These are phyloP conservation scores for Tachypleus tridentatus DNA, from an alignment of 1,140 invertebrate genomes.

Conservation along the genomic window DNA sequence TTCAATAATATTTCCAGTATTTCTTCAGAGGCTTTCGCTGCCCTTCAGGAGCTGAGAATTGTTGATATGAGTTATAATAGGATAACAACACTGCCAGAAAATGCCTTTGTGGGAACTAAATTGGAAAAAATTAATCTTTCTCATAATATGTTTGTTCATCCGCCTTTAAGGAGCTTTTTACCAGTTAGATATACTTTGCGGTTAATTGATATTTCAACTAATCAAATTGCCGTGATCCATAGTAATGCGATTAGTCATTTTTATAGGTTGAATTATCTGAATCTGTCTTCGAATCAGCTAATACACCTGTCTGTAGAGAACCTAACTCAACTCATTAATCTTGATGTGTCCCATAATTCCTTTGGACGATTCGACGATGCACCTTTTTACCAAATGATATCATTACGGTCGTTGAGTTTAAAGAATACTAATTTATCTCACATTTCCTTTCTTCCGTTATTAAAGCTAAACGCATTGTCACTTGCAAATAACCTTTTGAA, in stretches of 20 bases:
- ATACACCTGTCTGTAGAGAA: constrained; percentile 57
- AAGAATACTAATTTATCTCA: constrained; percentile 10
- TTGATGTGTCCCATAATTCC: constrained; percentile 62
- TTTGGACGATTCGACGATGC: constrained; percentile 31
- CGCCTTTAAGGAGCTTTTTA: constrained; percentile 7
- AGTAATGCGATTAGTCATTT: constrained; percentile 13
- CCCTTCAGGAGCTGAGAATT: constrained; percentile 55
- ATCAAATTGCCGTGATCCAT: constrained; percentile 13
- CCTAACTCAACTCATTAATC: constrained; percentile 43
- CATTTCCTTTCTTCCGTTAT: constrained; percentile 15
- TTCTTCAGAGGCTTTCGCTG: constrained; percentile 47
- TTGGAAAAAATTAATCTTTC: constrained; percentile 19
- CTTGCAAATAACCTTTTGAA: constrained; percentile 17
- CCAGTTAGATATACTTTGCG: constrained; percentile 7
- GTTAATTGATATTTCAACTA: constrained; percentile 14
- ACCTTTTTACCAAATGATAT: constrained; percentile 9
- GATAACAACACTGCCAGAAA: constrained; percentile 53
- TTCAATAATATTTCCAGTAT: constrained; percentile 57
- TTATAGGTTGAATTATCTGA: constrained; percentile 12
- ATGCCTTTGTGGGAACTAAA: constrained; percentile 17
- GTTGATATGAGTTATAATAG: constrained; percentile 65
- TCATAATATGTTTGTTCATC: constrained; percentile 15
- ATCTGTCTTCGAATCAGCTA: constrained; percentile 45
- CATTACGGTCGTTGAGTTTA: constrained; percentile 10
- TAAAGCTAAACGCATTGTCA: constrained; percentile 14